Evolutionary conservation across 2,888 invertebrate genomes (phyloP).

Genomic region (Teinopalpus imperialis): DNA sequence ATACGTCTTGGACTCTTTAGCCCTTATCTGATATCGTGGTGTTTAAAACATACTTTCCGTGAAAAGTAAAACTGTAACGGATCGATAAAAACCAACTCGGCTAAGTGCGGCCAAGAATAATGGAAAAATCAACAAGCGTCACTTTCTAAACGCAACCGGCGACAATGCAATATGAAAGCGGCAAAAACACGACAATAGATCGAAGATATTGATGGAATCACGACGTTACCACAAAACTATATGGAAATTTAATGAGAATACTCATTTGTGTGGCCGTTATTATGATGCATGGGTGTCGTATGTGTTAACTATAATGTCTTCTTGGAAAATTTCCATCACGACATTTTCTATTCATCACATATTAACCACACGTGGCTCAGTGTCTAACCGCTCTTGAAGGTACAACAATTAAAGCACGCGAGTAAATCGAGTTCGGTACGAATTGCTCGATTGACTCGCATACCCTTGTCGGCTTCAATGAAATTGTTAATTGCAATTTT

Average conservation of each 20-base stretch:
- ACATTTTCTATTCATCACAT: constrained; percentile 1
- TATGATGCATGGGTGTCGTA: neutral
- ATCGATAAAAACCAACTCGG: constrained; percentile 26
- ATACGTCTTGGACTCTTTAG: neutral
- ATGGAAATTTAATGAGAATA: constrained; percentile 36
- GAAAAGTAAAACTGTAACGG: constrained; percentile 34
- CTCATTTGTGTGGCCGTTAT: constrained; percentile 2
- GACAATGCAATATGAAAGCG: constrained; percentile 44
- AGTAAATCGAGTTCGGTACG: no score
- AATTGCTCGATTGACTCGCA: no score
- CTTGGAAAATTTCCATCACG: neutral
- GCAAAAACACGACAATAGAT: constrained; percentile 57
- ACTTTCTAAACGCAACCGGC: constrained; percentile 57
- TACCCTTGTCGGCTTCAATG: no score
- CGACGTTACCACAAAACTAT: constrained; percentile 53
- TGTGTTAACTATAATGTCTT: neutral
- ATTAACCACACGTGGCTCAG: no score
- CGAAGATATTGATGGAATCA: constrained; percentile 55
- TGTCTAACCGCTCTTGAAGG: no score
- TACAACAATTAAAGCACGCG: no score
- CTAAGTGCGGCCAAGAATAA: constrained; percentile 32
- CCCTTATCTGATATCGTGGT: constrained; percentile 9
- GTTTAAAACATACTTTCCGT: constrained; percentile 23
- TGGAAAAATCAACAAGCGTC: constrained; percentile 55
- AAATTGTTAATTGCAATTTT: no score